These are phyloP conservation scores for Astatoreochromis straeleni DNA, from an alignment of 2,113 vertebrate genomes.

Conservation along the genomic window DNA sequence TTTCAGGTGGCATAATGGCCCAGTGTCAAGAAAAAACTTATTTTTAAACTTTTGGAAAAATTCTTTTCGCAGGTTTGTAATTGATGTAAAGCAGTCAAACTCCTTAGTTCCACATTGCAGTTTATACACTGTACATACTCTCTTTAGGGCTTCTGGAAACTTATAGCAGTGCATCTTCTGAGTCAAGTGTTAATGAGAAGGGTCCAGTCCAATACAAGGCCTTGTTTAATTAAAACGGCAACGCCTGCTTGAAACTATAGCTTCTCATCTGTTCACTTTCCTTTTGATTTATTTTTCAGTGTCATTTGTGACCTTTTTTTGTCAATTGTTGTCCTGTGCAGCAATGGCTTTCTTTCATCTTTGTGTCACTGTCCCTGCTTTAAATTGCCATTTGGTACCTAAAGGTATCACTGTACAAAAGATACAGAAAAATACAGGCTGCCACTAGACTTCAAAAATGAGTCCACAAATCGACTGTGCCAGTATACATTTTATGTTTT, in stretches of 20 bases:
- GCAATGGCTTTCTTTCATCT: conserved; percentile 16
- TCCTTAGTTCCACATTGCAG: neutral
- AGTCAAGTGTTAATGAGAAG: neutral
- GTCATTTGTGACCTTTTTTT: neutral
- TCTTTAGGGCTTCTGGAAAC: neutral
- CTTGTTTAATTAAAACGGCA: neutral
- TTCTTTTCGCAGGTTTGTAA: neutral
- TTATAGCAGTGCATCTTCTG: neutral
- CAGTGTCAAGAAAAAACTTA: neutral
- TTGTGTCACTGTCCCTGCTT: conserved; percentile 22
- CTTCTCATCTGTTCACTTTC: conserved; percentile 19
- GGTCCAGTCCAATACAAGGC: neutral
- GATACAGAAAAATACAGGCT: neutral
- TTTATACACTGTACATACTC: neutral
- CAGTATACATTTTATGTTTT: neutral
- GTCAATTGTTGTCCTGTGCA: neutral
- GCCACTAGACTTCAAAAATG: neutral
- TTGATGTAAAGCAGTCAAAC: neutral
- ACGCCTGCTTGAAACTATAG: neutral
- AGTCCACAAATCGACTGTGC: neutral
- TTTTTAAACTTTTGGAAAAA: neutral
- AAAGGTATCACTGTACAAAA: neutral
- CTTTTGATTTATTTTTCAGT: conserved; percentile 22
- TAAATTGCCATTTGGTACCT: neutral
- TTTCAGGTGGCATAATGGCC: neutral